Evolutionary conservation across 2,888 invertebrate species (phyloP), one percentile per base, ranked within the genome.

Genomic region (Pheosia tremula): DNA sequence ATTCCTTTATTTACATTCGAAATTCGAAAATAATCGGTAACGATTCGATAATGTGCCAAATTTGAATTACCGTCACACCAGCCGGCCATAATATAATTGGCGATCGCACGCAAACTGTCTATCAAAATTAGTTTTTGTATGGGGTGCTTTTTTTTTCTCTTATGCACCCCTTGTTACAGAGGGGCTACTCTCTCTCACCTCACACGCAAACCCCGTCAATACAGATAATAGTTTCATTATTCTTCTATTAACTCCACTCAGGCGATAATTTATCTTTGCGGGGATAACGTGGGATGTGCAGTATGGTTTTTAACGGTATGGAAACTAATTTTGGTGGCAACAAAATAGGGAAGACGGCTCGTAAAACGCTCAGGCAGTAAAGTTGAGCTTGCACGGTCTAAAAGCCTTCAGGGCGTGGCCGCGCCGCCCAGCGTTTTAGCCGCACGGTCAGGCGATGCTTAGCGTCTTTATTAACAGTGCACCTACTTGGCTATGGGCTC

Each of bases 141-240:
- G 84, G 90, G 88, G 88, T 73, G 77, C 60, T 78, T 81, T 84
- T 82, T 84, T 82, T 87, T 87, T 86, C 87, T 86, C 84, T 82
- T 83, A 84, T 83, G 85, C 85, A 84, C 88, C 90, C 89, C 80
- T 81, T 76, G 81, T 59, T 63, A 39, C 57, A 69, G 54, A 63
- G 65, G 80, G 80, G 83, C 81, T 82, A 74, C 81, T 81, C 85
- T 82, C 81, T 81, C 85, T 82, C 83, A 79, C 81, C 80, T 77
- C 82, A 82, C 88, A 92, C 91, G 92, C 91, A 83, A 90, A 78
- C 77, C 81, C 83, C 87, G 87, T 84, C 89, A 85, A 87, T 86
- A 85, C 79, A 76, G 80, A 88, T 93, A 93, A 93, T 93, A 92
- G 91, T 92, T 91, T 90, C 92, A 93, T 93, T 93, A 93, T 91